phyloP scores from a whole-genome alignment of 2,113 vertebrate genomes.

The Urocitellus parryii region DNA sequence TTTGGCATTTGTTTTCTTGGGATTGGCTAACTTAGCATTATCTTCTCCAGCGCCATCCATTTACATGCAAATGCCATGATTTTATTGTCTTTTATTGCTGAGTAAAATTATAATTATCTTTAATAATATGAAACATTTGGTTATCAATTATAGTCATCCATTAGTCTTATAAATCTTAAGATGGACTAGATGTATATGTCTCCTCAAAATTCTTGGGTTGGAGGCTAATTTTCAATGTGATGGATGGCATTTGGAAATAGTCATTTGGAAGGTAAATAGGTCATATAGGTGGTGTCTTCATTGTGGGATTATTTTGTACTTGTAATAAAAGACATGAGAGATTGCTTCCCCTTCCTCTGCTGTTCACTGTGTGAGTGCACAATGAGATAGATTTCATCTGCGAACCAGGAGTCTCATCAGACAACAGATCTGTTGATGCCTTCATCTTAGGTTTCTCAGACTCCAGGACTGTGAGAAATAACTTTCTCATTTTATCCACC shows the following conservation, averaged over 20 bases:
- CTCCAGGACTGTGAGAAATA: background rate
- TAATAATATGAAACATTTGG: background rate
- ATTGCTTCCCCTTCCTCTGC: background rate
- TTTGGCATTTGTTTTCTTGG: too few relatives aligned
- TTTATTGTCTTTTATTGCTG: too few relatives aligned
- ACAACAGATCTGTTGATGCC: fast-evolving
- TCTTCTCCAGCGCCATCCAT: too few relatives aligned
- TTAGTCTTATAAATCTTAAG: background rate
- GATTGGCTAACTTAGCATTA: too few relatives aligned
- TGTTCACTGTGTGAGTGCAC: background rate
- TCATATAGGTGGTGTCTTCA: background rate
- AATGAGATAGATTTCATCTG: background rate
- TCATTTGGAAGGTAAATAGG: background rate
- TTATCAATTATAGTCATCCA: background rate
- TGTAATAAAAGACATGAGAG: too few relatives aligned
- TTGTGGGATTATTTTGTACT: background rate
- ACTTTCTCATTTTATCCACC: background rate
- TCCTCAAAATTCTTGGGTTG: background rate
- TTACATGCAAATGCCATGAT: too few relatives aligned
- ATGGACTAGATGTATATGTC: background rate
- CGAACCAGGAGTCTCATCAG: background rate
- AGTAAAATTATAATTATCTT: background rate
- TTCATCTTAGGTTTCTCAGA: background rate
- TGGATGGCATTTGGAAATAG: background rate
- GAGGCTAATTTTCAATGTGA: background rate